phyloP scores from a whole-genome alignment of 2,797 vertebrate species.

The Percopsis omiscomaycus region DNA sequence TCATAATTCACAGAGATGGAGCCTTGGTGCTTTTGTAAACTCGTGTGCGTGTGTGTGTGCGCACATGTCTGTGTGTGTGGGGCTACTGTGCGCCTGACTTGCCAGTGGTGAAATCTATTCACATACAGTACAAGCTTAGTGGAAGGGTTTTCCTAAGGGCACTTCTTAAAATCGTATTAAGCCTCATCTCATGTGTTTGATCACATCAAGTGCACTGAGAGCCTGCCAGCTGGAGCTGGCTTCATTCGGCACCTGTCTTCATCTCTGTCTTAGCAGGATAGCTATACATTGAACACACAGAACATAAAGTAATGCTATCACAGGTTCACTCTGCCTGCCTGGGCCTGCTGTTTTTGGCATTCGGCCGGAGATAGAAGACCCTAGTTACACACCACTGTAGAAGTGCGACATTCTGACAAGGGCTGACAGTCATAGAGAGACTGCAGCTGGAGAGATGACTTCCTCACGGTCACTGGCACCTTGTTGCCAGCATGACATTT shows the following conservation, averaged over 20 bases:
- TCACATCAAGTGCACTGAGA: neutral
- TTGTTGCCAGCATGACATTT: conserved; percentile 12
- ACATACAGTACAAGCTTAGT: neutral
- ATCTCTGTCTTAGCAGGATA: neutral
- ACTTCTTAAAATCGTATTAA: neutral
- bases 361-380: neutral
- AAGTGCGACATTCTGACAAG: neutral
- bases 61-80: neutral
- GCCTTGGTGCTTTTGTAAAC: conserved; percentile 39
- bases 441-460: neutral
- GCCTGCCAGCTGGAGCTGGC: neutral
- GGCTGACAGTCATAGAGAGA: neutral
- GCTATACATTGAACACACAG: neutral
- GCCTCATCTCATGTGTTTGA: neutral
- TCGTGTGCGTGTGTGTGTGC: conserved; percentile 14
- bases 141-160: neutral
- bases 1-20: conserved; percentile 57
- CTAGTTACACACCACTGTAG: neutral
- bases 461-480: conserved; percentile 5
- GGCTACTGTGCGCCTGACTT: neutral
- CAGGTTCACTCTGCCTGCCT: neutral
- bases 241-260: neutral
- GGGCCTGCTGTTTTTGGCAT: neutral
- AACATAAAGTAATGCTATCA: neutral
- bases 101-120: neutral